Base-by-base conservation (phyloP, 2,113 vertebrate species). In the Entelurus aequoreus region DNA sequence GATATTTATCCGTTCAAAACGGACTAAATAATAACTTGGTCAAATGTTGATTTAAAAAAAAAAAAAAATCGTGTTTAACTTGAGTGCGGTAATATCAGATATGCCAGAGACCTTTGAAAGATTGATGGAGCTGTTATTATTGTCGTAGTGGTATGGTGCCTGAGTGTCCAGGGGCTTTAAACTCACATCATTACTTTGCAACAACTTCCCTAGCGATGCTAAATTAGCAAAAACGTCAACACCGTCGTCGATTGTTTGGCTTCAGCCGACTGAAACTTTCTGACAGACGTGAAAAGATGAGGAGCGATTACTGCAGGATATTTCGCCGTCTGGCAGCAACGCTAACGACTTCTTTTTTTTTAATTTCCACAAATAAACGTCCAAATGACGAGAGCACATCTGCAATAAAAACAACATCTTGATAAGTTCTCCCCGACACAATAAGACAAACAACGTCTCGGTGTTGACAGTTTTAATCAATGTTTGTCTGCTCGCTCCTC, bases 221-320 rank as follows among this genome's bases (percentile, higher is more conserved):
- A 42, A 28, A 57, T 57, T 44, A 46, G 13, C 55, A 40, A 21
- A 46, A 40, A 10, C 6, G 36, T 16, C 54, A 11, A 8, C 15
- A 6, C 4, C 10, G 37, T 14, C 54, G 54, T 19, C 38, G 54
- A 9, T 6, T 28, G n/a, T 10, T 40, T n/a, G 15, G 53, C 35
- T 54, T 9, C 13, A 7, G 4, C 28, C 28, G 28, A 28, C 28
- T 28, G 4, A 28, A 28, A 28, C 28, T 28, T 28, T 28, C 15
- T 12, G 54, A 57, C 40, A 12, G 38, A 13, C n/a, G 59, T 11
- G 19, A 54, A 46, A 6, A 47, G 44, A 77, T 69, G 2, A 59
- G 14, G 48, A 37, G 9, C 40, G 60, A 67, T 48, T 47, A 49
- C 12, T 28, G 42, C 70, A 71, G 65, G 62, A 81, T 76, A 76